Evolutionary conservation across 2,113 vertebrate species (phyloP), one percentile per base, ranked within the genome.

Genomic region (Eurypyga helias): DNA sequence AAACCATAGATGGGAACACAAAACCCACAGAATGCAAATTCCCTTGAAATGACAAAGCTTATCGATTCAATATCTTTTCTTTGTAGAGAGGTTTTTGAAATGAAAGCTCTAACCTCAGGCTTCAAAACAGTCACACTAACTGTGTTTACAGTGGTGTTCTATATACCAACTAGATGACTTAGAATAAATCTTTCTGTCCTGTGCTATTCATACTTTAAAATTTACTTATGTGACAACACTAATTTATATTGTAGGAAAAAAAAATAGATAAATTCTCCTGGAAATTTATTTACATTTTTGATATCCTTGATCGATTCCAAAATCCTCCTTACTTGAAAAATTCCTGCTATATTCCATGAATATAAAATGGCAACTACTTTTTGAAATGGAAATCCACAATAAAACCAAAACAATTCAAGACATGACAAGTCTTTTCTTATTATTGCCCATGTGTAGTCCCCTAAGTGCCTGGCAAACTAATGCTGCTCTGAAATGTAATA

Each of bases 81-180:
- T 89, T 93, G 76, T 67, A 31, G 55, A 64, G 33, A 55, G 25
- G 17, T 46, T 82, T 93, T 96, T 94, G 76, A 93, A 96, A 96
- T 88, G 62, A 95, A 92, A 52, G n/a, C 65, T 93, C 38, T 81
- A 93, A 90, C 75, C 55, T 81, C 77, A 82, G 94, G 73, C 66
- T 97, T 95, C 89, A 89, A 34, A 85, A 73, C 26, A 86, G 72
- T 73, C 52, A 62, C 28, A 45, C 52, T 93, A 89, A 55, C 48
- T 85, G 48, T 81, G 62, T 90, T 95, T 82, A 87, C 67, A 69
- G 45, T 77, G 36, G 77, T 91, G 34, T 80, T 93, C 81, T 43
- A 49, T 90, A 75, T 62, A 86, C 17, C 46, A n/a, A 80, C 61
- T 36, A 88, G 33, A 65, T 82, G 57, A 80, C 65, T 62, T 92